A percentile compares a stretch with the other conserved stretches of the same genome.
Evolutionary conservation across 2,113 vertebrate genomes (phyloP).

Genomic region (Beaufortia kweichowensis): DNA sequence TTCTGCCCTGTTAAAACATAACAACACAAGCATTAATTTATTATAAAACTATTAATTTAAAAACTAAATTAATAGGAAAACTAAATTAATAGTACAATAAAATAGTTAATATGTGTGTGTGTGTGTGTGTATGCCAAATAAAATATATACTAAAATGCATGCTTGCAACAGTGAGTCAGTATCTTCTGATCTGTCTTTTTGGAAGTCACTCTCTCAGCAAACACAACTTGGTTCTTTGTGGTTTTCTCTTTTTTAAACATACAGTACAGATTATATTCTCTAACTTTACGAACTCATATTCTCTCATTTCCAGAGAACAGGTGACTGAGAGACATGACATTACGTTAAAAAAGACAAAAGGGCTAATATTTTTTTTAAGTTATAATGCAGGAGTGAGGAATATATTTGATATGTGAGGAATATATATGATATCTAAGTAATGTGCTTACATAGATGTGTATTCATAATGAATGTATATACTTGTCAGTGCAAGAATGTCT

Average conservation of each 20-base stretch:
- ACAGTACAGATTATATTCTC: not conserved
- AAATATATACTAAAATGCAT: too few species aligned
- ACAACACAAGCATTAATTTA: not conserved
- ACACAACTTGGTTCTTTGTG: not conserved
- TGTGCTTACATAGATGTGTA: not conserved
- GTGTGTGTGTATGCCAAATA: too few species aligned
- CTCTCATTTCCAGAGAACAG: not conserved
- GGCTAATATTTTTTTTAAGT: not conserved
- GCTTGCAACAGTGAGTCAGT: constrained; percentile 27
- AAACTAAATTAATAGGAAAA: too few species aligned
- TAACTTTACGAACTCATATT: not conserved
- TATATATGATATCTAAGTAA: not conserved
- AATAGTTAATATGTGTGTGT: too few species aligned
- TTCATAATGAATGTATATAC: not conserved
- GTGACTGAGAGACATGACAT: not conserved
- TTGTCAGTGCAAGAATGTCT: constrained; percentile 14
- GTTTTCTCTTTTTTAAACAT: constrained; percentile 16
- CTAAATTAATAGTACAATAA: too few species aligned
- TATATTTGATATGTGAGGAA: too few species aligned
- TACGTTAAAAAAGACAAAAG: not conserved
- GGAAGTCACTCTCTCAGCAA: not conserved
- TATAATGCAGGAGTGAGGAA: too few species aligned
- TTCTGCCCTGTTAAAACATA: constrained; percentile 73
- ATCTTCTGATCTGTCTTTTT: constrained; percentile 19
- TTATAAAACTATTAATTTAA: too few species aligned